Evolutionary conservation across 2,888 invertebrate species (phyloP), one percentile per base, ranked within the genome.

Genomic region (Macrophya annulata): DNA sequence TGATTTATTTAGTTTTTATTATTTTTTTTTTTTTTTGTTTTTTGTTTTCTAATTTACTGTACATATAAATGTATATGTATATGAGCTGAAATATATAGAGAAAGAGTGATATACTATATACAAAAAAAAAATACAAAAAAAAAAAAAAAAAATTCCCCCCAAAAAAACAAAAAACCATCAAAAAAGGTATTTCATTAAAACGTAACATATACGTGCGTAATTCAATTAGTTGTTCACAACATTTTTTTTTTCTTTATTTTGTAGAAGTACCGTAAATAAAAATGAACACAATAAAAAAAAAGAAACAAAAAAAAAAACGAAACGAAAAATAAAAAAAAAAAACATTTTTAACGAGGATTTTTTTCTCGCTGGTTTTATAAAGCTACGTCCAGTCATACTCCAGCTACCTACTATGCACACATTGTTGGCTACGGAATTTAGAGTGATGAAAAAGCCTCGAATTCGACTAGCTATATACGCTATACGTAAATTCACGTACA

Each of bases 171-270:
- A 51, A 76, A 25, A 48, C 4, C 12, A 71, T 17, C 1, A 21
- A 25, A 74, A 74, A 43, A 31, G 3, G 31, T 74, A 43, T 76
- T 76, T 76, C 76, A 48, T 48, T 76, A 76, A 51, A 76, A 51
- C 76, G 43, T 76, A 76, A 51, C 48, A 5, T 76, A 76, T 76
- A 76, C 51, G 51, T 37, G 1, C 25, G 72, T 21, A 76, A 76
- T 76, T 76, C 48, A 76, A 76, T 76, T 76, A 51, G 76, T 25
- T 51, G 25, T 31, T 25, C 31, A 17, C 48, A 76, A 51, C 1
- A 31, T 9, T 25, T 51, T 51, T 31, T 51, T 51, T 51, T 51
- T 31, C 31, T 51, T 25, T 15, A 15, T 8, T 17, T 4, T 17
- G 17, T 17, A 51, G 5, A 1, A 51, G 17, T 51, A 17, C 17